These are phyloP conservation scores for Dryas iulia DNA, from an alignment of 1,140 invertebrate species.

Conservation along the genomic window DNA sequence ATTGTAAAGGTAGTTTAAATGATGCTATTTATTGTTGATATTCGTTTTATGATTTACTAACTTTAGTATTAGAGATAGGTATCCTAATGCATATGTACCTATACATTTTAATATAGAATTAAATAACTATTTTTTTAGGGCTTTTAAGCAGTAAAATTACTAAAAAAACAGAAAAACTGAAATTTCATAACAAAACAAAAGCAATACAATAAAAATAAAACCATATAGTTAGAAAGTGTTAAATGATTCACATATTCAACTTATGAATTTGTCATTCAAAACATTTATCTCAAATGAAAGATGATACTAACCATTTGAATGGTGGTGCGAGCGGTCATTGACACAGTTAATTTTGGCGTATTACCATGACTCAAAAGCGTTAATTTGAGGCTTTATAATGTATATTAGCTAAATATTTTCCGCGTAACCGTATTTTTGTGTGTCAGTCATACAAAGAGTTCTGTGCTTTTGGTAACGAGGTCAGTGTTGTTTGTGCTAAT, in stretches of 20 bases:
- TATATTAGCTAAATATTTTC: slow-evolving; percentile 52
- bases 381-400: slow-evolving; percentile 53
- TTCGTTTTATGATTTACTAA: no score
- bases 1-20: not conserved
- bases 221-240: not conserved
- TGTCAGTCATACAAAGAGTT: slow-evolving; percentile 52
- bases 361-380: slow-evolving; percentile 27
- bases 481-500: slow-evolving; percentile 31
- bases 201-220: not conserved
- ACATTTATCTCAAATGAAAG: not conserved
- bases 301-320: slow-evolving; percentile 16
- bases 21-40: no score
- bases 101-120: no score
- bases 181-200: not conserved
- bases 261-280: slow-evolving; percentile 6
- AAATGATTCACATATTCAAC: not conserved
- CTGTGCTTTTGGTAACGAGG: slow-evolving; percentile 38
- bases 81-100: no score
- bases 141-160: not conserved
- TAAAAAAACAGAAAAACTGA: not conserved
- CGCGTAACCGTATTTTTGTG: slow-evolving; percentile 36
- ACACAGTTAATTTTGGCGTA: slow-evolving; percentile 34
- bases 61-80: no score
- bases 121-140: no score
- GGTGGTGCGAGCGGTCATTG: slow-evolving; percentile 26